Conservation (phyloP, 1,140 invertebrate species). For the Anoplolepis gracilipes region DNA sequence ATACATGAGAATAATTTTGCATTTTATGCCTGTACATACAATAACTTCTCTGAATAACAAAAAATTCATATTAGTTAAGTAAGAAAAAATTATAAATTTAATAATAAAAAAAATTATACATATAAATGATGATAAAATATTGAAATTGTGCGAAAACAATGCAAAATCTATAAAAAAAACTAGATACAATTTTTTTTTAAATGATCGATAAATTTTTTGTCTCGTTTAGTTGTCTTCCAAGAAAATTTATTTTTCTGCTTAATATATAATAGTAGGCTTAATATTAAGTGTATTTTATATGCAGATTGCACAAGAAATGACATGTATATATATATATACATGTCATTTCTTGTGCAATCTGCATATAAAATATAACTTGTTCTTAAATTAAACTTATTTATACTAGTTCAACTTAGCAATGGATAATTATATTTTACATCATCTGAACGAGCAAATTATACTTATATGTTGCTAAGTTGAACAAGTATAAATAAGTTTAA, state of each 20-base stretch:
- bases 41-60: too few species aligned
- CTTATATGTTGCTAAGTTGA: not conserved
- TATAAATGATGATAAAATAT: not conserved
- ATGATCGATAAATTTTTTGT: not conserved
- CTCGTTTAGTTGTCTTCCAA: not conserved
- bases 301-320: not conserved
- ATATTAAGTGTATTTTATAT: not conserved
- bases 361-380: too few species aligned
- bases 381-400: too few species aligned
- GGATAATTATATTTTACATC: constrained; percentile 2
- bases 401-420: too few species aligned
- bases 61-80: too few species aligned
- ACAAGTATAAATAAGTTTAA: constrained; percentile 9
- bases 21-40: too few species aligned
- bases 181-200: not conserved
- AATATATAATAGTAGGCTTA: not conserved
- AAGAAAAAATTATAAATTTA: too few species aligned
- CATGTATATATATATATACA: not conserved
- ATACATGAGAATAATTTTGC: too few species aligned
- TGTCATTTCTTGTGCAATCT: not conserved
- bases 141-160: not conserved
- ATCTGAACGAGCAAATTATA: constrained; percentile 8
- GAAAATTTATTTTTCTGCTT: not conserved
- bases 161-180: not conserved
- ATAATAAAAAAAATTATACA: too few species aligned